Evolutionary conservation across 2,888 invertebrate species (phyloP).

Genomic region (Agrochola litura): DNA sequence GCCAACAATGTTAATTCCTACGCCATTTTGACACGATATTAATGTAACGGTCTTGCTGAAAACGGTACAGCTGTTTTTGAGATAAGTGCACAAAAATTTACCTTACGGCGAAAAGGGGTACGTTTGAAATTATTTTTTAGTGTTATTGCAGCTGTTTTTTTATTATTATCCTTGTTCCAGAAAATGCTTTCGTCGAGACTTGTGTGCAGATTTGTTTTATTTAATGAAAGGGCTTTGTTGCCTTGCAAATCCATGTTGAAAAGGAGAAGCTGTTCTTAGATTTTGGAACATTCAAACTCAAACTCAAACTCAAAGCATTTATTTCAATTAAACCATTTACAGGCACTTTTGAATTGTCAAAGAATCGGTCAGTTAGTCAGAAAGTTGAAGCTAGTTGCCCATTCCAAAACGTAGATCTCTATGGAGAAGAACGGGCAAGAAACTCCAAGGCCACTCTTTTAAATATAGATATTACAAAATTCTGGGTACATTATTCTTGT

Average conservation of each 20-base stretch:
- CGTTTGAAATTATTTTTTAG: slow-evolving; percentile 51
- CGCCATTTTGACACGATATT: slow-evolving; percentile 46
- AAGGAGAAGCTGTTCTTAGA: not conserved
- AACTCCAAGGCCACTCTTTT: too few relatives aligned
- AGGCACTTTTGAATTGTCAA: too few relatives aligned
- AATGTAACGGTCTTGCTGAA: slow-evolving; percentile 43
- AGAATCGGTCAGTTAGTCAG: too few relatives aligned
- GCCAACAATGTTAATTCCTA: slow-evolving; percentile 59
- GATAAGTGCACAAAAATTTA: slow-evolving; percentile 48
- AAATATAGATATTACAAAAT: too few relatives aligned
- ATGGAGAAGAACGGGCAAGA: too few relatives aligned
- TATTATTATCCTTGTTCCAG: slow-evolving; percentile 45
- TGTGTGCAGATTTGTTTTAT: slow-evolving; percentile 30
- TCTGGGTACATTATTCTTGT: too few relatives aligned
- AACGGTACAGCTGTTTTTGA: slow-evolving; percentile 45
- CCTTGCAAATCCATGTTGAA: slow-evolving; percentile 2
- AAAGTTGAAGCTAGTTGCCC: too few relatives aligned
- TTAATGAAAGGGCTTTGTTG: slow-evolving; percentile 22
- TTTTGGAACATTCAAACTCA: not conserved
- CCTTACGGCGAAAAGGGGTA: slow-evolving; percentile 32
- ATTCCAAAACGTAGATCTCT: too few relatives aligned
- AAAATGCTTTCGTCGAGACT: slow-evolving; percentile 17
- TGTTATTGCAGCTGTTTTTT: slow-evolving; percentile 46
- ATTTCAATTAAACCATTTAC: too few relatives aligned
- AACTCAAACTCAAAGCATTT: too few relatives aligned